Evolutionary conservation across 2,113 vertebrate species (phyloP).

Genomic region (Forbesichthys agassizii): DNA sequence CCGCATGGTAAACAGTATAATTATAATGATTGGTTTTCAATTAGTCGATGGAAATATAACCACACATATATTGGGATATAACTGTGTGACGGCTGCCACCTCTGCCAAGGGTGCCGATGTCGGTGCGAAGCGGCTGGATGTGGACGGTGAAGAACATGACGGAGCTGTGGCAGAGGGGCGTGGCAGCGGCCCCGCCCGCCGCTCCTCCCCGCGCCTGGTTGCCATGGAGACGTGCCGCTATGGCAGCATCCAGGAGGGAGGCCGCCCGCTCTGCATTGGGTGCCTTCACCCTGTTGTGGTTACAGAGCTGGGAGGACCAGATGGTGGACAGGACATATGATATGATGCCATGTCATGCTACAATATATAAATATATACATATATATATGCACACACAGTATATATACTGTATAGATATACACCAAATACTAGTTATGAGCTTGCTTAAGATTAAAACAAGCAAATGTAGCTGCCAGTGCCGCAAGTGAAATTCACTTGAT

Average conservation of each 20-base stretch:
- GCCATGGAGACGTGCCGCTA: slow-evolving; percentile 81
- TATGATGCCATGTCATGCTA: background rate
- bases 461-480: too few relatives aligned
- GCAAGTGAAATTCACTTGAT: too few relatives aligned
- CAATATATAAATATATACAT: background rate
- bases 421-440: too few relatives aligned
- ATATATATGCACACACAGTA: too few relatives aligned
- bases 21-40: too few relatives aligned
- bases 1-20: background rate
- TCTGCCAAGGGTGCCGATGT: slow-evolving; percentile 85
- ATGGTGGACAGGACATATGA: background rate
- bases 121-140: slow-evolving; percentile 92
- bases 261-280: slow-evolving; percentile 91
- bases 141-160: slow-evolving; percentile 98
- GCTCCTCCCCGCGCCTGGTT: slow-evolving; percentile 76
- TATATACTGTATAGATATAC: too few relatives aligned
- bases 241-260: slow-evolving; percentile 89
- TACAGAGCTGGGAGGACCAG: slow-evolving; percentile 81
- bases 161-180: slow-evolving; percentile 82
- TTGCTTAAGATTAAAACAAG: too few relatives aligned
- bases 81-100: slow-evolving; percentile 77
- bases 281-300: slow-evolving; percentile 91
- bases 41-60: too few relatives aligned
- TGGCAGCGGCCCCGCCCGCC: slow-evolving; percentile 61
- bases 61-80: too few relatives aligned